phyloP scores from a whole-genome alignment of 2,888 invertebrate species.

The Lypha dubia region DNA sequence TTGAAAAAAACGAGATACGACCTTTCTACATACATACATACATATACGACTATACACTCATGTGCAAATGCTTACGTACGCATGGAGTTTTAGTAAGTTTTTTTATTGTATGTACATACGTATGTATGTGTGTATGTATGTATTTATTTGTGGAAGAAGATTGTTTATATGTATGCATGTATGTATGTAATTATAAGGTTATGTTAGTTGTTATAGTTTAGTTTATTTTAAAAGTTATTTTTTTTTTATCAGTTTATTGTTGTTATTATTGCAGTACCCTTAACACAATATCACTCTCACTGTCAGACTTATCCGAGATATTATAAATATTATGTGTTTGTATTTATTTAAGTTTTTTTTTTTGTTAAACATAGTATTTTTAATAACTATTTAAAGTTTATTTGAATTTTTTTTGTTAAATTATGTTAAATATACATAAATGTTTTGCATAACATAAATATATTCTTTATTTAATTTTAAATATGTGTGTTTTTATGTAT shows the following conservation, averaged over 20 bases:
- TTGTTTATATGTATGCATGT: not conserved
- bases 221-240: constrained; percentile 31
- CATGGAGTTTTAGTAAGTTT: no score
- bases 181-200: no score
- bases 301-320: constrained; percentile 83
- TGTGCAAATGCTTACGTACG: no score
- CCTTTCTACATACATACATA: no score
- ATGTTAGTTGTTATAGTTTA: constrained; percentile 56
- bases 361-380: constrained; percentile 35
- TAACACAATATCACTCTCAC: constrained; percentile 83
- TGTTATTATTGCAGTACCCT: constrained; percentile 79
- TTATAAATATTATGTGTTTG: constrained; percentile 62
- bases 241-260: constrained; percentile 67
- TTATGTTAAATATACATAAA: constrained; percentile 40
- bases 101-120: no score
- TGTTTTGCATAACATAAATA: constrained; percentile 41
- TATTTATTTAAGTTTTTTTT: constrained; percentile 32
- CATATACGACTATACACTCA: no score
- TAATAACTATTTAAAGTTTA: constrained; percentile 70
- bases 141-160: no score
- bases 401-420: constrained; percentile 14
- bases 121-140: no score
- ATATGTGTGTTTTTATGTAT: constrained; percentile 31
- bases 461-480: constrained; percentile 24
- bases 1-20: no score